Evolutionary conservation across 53 echinoderm and acorn worm genomes (phyloP), one percentile per base, ranked within the genome.

Genomic region (Hippasteria phrygiana): DNA sequence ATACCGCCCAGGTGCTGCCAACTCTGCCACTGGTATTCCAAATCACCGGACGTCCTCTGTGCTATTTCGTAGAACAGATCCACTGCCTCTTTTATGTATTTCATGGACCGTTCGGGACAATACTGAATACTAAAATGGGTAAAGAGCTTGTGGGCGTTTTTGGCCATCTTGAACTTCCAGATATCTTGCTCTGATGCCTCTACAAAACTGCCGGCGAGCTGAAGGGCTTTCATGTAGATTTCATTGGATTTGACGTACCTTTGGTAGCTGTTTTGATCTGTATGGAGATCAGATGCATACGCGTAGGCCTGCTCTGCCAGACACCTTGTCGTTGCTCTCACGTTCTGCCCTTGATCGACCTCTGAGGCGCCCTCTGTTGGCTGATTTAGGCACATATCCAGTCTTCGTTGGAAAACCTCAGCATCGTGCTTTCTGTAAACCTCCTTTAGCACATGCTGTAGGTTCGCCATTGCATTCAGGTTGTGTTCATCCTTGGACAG

Each of bases 271-370:
- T 37, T 27, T 9, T 31, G 1, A 29, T 83, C 83, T 17, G 33
- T 48, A 48, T 90, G 90, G 4, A 90, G 20, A 59, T 90, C 90
- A 27, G 32, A 72, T 9, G 56, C 81, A 18, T 33, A 90, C 27
- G 72, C 37, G n/a, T 81, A 82, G 14, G 73, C 90, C 62, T 90
- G 90, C n/a, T 82, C 82, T 20, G 90, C 90, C 31, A 72, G 71
- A 33, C 88, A 87, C n/a, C 74, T 39, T 20, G 74, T 27, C 32
- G 13, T 74, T 35, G 32, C 69, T 9, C 32, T 18, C 14, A 16
- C 42, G 18, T 34, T n/a, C 42, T 4, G 12, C 43, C 9, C n/a
- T n/a, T n/a, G n/a, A n/a, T n/a, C n/a, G n/a, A n/a, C n/a, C n/a
- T n/a, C n/a, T n/a, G n/a, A n/a, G n/a, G n/a, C n/a, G n/a, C n/a